Percentiles rank a stretch among this genome's conserved stretches.
phyloP scores from a whole-genome alignment of 2,797 vertebrate species.

The Chromis chromis region DNA sequence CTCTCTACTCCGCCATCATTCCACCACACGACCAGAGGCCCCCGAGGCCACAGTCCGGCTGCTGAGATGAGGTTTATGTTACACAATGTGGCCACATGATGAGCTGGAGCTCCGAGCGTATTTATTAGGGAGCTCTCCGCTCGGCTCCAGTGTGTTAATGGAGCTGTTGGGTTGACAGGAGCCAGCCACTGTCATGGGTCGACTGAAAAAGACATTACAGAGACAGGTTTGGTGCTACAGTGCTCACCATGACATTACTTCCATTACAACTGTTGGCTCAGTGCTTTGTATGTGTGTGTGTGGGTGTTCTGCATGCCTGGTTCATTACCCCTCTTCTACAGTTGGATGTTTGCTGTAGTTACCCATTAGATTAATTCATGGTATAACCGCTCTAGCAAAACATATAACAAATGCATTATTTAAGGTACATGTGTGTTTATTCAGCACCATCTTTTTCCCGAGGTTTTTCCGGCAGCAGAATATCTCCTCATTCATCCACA shows the following conservation, averaged over 20 bases:
- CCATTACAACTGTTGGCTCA: conserved; percentile 26
- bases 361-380: conserved; percentile 45
- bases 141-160: conserved; percentile 41
- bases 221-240: conserved; percentile 23
- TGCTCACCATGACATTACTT: conserved; percentile 30
- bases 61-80: conserved; percentile 45
- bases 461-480: conserved; percentile 24
- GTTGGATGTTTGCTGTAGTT: conserved; percentile 19
- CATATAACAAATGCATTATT: conserved; percentile 37
- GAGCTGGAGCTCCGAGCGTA: conserved; percentile 25
- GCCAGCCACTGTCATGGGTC: conserved; percentile 57
- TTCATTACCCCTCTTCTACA: conserved; percentile 32
- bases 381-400: conserved; percentile 22
- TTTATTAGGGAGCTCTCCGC: conserved; percentile 48
- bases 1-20: background rate
- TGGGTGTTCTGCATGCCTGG: conserved; percentile 22
- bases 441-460: background rate
- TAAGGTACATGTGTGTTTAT: conserved; percentile 1
- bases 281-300: conserved; percentile 12
- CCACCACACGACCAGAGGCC: conserved; percentile 3
- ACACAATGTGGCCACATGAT: conserved; percentile 12
- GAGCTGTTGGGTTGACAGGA: conserved; percentile 46
- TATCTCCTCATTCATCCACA: conserved; percentile 34
- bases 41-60: conserved; percentile 8
- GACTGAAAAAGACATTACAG: conserved; percentile 42